Evolutionary conservation across 2,888 invertebrate species (phyloP).

Genomic region (Leptinotarsa peninsularis): DNA sequence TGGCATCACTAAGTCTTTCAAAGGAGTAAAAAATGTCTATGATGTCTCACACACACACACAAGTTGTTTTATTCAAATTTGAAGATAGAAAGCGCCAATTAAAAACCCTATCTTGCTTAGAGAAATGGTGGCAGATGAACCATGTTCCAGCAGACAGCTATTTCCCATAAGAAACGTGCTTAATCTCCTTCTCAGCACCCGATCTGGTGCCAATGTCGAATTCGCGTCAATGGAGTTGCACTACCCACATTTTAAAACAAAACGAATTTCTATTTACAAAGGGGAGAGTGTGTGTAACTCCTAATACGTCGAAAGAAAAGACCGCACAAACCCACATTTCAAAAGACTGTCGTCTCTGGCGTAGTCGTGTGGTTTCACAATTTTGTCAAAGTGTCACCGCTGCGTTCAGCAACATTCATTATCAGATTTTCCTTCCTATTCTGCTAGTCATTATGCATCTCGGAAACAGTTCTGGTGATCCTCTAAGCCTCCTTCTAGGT

Average conservation of each 20-base stretch:
- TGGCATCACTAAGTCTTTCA: no score
- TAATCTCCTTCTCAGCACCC: no score
- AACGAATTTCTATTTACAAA: neutral
- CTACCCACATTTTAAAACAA: neutral
- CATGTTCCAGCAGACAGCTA: no score
- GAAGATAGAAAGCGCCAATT: no score
- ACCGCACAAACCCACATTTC: slow-evolving; percentile 2
- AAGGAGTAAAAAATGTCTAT: no score
- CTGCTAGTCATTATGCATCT: slow-evolving; percentile 28
- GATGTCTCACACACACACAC: no score
- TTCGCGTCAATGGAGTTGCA: neutral
- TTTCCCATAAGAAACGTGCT: no score
- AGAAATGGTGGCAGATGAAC: no score
- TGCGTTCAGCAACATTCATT: slow-evolving; percentile 28
- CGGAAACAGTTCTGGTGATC: slow-evolving; percentile 22
- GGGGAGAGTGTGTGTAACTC: neutral
- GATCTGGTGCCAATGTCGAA: no score
- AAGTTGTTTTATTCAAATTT: no score
- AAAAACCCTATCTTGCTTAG: no score
- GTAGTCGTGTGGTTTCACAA: slow-evolving; percentile 20
- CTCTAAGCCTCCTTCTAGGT: no score
- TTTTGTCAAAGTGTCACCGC: slow-evolving; percentile 30
- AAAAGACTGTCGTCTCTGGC: slow-evolving; percentile 15
- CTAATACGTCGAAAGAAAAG: slow-evolving; percentile 13
- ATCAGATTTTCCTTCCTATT: slow-evolving; percentile 29